Base-by-base conservation (phyloP, 2,113 vertebrate genomes). In the Diadophis punctatus region DNA sequence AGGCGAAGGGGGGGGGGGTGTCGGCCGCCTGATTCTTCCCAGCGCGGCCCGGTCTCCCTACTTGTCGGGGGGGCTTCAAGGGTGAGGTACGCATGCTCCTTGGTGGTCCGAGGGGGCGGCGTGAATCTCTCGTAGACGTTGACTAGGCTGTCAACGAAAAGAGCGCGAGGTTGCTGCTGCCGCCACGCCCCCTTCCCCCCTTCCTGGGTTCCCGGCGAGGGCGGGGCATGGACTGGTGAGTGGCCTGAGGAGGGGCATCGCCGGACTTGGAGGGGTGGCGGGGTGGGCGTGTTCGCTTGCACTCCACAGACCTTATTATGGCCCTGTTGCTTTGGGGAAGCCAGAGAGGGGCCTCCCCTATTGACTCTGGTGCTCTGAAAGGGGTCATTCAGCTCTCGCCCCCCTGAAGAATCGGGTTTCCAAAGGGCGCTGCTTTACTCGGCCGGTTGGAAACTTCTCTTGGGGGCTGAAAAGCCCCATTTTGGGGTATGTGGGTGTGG, bases 61-160 rank as follows among this genome's bases (percentile, higher is more conserved):
- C 53, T 91, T 87, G 58, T 58, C 87, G 74, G 53, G 90, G 39
- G 53, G 86, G 90, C 95, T 92, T 91, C 94, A 94, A 94, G 90
- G 92, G 94, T 52, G 90, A 88, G 1, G 80, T 92, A 95, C 96
- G 95, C 95, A 87, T 95, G 95, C 96, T 95, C 94, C 95, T 2
- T 90, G 90, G 68, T 92, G 92, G 68, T 51, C 93, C 88, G 95
- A 55, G 91, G 56, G 74, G 91, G 63, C 92, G 91, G 92, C 89
- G 46, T 60, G 93, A 49, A 27, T n/a, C 46, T 8, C 53, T 87
- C 46, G 12, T 56, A 74, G 85, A 34, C 90, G 53, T 85, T 86
- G 91, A 30, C 91, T 14, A n/a, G 92, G 9, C 63, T 84, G 87
- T 74, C 48, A 39, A 12, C 25, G 87, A 22, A 49, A 53, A 49